phyloP scores from a whole-genome alignment of 1,140 invertebrate genomes.

The Ceratosolen fusciceps region DNA sequence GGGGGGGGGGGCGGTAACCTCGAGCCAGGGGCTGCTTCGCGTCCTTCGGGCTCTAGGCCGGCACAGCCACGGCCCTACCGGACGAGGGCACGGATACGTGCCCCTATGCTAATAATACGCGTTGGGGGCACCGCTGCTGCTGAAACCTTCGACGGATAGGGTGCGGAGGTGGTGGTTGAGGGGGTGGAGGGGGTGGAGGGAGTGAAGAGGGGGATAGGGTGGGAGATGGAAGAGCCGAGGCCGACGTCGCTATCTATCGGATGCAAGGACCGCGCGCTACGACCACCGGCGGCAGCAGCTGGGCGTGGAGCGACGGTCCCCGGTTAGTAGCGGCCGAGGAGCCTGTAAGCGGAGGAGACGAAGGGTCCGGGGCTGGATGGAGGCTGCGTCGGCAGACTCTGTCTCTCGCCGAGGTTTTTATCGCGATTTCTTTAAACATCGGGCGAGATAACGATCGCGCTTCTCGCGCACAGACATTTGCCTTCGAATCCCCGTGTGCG shows the following conservation, averaged over 20 bases:
- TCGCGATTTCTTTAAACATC: conserved; percentile 47
- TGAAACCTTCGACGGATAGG: no score
- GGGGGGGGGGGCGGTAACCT: no score
- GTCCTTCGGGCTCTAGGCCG: no score
- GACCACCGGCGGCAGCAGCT: conserved; percentile 17
- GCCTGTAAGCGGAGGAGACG: not conserved
- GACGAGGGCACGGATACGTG: no score
- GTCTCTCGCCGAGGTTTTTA: conserved; percentile 34
- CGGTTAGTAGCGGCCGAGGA: not conserved
- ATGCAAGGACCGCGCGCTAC: not conserved
- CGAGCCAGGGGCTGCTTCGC: no score
- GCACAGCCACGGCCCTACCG: no score
- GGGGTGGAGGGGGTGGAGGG: no score
- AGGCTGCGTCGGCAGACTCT: conserved; percentile 11
- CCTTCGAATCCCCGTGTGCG: conserved; percentile 36
- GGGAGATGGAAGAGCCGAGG: not conserved
- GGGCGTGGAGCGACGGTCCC: conserved; percentile 4
- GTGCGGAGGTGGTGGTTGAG: no score
- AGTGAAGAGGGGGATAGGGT: not conserved
- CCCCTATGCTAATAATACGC: no score
- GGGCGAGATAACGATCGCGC: conserved; percentile 44
- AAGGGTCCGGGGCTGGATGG: not conserved
- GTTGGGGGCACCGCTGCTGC: no score
- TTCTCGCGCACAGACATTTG: conserved; percentile 43
- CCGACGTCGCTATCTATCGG: not conserved